A percentile compares a stretch with the other conserved stretches of the same genome.
Evolutionary conservation across 1,140 invertebrate species (phyloP).

Genomic region (Wasmannia auropunctata): DNA sequence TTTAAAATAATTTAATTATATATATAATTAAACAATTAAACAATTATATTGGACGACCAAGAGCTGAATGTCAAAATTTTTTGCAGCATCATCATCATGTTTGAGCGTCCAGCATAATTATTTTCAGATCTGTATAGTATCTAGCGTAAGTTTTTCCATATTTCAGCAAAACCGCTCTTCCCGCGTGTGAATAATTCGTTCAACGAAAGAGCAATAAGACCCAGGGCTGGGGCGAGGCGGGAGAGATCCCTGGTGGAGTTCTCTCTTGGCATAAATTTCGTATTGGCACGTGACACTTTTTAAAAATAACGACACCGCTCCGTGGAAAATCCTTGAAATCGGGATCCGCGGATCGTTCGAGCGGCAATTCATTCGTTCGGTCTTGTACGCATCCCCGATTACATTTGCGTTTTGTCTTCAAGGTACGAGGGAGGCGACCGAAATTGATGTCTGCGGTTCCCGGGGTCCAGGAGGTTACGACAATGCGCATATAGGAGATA

Average conservation of each 20-base stretch:
- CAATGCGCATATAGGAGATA: conserved; percentile 35
- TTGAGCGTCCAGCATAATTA: too few species aligned
- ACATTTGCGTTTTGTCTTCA: background rate
- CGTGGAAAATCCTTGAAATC: background rate
- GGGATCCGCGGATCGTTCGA: background rate
- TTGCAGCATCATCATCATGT: too few species aligned
- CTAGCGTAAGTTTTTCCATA: too few species aligned
- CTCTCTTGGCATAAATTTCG: background rate
- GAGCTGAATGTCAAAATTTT: too few species aligned
- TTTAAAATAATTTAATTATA: too few species aligned
- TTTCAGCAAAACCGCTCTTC: too few species aligned
- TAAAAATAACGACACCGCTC: background rate
- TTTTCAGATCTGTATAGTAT: too few species aligned
- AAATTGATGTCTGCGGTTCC: conserved; percentile 37
- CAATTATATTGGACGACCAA: too few species aligned
- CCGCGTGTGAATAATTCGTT: background rate
- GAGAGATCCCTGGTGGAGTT: background rate
- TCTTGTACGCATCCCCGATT: background rate
- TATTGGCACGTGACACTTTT: background rate
- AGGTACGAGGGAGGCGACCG: background rate
- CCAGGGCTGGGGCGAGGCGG: background rate
- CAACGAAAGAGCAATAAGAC: background rate
- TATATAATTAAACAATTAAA: too few species aligned
- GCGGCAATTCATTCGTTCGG: conserved; percentile 1
- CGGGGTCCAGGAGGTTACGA: conserved; percentile 38